Evolutionary conservation across 2,113 vertebrate species (phyloP), one percentile per base, ranked within the genome.

Genomic region (Notothenia rossii): DNA sequence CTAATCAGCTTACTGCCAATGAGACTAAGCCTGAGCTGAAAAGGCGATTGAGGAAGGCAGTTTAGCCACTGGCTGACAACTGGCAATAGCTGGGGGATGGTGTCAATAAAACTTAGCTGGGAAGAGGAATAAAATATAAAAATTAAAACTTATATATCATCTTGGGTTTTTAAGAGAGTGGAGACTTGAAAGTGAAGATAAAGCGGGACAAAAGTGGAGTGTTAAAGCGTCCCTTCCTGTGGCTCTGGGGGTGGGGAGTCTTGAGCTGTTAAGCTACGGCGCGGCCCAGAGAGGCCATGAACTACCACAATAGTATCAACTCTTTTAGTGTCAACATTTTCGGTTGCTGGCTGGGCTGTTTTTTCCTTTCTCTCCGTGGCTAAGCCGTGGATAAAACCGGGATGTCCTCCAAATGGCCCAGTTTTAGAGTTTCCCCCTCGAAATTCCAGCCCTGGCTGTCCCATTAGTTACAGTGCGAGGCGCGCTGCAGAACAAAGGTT

Each of bases 1-100:
- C 79, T 93, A 91, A 93, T 91, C 92, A 86, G 91, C 88, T 93
- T 93, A 91, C 88, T 76, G 87, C 88, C 88, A 89, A 92, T 87
- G 88, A 92, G 84, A 93, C 86, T 86, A 88, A 90, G 82, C 88
- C 81, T 40, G 86, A 86, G 86, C 88, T 86, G 88, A 86, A 88
- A 89, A 92, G 89, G 75, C 85, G 83, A 90, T 81, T 87, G 85
- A 87, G 81, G 87, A 82, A 77, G 79, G 83, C 83, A 83, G 74
- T 90, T 91, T 87, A 89, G 89, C 86, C 82, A 61, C 67, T 72
- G 80, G 80, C 86, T 86, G 86, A 89, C 83, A 75, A 86, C 83
- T 85, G 82, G 79, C 79, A 77, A n/a, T 48, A 65, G 72, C 73
- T 29, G 43, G 77, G 51, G 79, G 79, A 15, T 12, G 81, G 79